phyloP scores from a whole-genome alignment of 2,888 invertebrate species.

The Nemapogon koenigi region DNA sequence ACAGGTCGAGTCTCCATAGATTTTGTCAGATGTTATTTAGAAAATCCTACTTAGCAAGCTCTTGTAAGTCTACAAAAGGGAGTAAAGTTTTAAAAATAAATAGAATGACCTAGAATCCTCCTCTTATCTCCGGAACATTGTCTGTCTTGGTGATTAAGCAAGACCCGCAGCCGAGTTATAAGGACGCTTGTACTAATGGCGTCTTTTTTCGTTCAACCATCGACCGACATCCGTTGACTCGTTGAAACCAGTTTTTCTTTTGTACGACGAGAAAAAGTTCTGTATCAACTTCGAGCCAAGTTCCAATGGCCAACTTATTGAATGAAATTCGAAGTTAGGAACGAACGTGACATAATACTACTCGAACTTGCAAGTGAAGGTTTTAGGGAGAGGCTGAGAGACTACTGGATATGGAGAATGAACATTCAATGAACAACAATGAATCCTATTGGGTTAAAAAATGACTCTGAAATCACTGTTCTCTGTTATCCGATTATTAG shows the following conservation, averaged over 20 bases:
- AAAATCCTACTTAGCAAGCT: no score
- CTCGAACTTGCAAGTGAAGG: no score
- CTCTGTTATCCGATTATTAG: no score
- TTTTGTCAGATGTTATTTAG: neutral
- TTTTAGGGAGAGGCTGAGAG: no score
- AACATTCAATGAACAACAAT: no score
- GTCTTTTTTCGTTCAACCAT: slow-evolving; percentile 4
- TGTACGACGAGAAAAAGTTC: slow-evolving; percentile 6
- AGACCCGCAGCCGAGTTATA: slow-evolving; percentile 1
- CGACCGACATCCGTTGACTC: slow-evolving; percentile 9
- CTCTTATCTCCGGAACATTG: slow-evolving; percentile 6
- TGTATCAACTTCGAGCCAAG: slow-evolving; percentile 6
- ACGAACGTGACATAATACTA: no score
- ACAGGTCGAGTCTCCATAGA: neutral
- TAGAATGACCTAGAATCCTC: slow-evolving; percentile 4
- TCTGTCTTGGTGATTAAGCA: slow-evolving; percentile 7
- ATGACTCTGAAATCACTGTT: no score
- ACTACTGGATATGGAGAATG: no score
- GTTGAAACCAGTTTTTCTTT: slow-evolving; percentile 5
- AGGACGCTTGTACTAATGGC: slow-evolving; percentile 11
- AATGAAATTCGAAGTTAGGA: no score
- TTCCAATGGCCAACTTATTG: slow-evolving; percentile 1
- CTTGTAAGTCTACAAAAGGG: no score
- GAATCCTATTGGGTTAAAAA: no score
- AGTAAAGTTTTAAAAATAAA: neutral